Percentiles rank a stretch among this genome's conserved stretches.
phyloP scores from a whole-genome alignment of 2,113 vertebrate species.

The Butorides virescens region DNA sequence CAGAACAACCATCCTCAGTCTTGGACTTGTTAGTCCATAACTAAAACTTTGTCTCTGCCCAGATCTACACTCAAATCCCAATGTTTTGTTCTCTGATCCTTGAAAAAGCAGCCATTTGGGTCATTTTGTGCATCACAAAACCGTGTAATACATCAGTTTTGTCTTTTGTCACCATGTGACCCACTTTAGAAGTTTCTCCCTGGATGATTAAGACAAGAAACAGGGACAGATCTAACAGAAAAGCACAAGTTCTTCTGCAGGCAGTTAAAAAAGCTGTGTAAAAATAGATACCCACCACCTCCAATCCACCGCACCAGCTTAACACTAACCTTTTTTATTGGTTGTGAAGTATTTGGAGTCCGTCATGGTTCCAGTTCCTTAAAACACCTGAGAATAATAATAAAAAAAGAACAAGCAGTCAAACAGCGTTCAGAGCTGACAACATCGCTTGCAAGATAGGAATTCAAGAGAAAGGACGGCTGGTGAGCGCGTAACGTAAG shows the following conservation, averaged over 20 bases:
- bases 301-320: neutral
- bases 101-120: neutral
- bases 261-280: neutral
- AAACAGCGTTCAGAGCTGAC: neutral
- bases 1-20: neutral
- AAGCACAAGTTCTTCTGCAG: slow-evolving; percentile 4
- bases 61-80: neutral
- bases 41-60: neutral
- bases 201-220: slow-evolving; percentile 46
- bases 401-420: neutral
- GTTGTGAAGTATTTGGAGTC: slow-evolving; percentile 99
- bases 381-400: slow-evolving; percentile 58
- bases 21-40: neutral
- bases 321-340: slow-evolving; percentile 93
- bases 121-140: neutral
- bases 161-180: slow-evolving; percentile 27
- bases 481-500: fast-evolving
- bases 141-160: fast-evolving
- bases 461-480: fast-evolving
- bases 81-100: neutral
- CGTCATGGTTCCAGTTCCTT: slow-evolving; percentile 85
- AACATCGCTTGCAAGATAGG: neutral
- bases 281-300: slow-evolving; percentile 45
- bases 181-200: slow-evolving; percentile 44
- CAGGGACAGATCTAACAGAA: slow-evolving; percentile 35